phyloP scores from a whole-genome alignment of 2,888 invertebrate genomes.

The Thalpophila matura region DNA sequence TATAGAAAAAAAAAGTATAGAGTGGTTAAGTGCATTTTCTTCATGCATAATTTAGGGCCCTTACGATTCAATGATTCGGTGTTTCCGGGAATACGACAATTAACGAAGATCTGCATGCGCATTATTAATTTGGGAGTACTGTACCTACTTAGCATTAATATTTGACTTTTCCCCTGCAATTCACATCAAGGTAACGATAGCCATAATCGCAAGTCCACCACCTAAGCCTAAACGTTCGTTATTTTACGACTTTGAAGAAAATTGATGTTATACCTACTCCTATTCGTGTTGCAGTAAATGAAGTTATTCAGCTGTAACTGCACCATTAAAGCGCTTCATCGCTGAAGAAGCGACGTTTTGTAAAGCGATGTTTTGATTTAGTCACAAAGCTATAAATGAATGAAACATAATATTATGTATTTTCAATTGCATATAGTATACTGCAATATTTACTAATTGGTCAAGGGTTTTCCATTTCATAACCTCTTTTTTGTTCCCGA shows the following conservation, averaged over 20 bases:
- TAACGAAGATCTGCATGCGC: too few species aligned
- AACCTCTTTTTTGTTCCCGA: background rate
- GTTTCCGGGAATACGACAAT: too few species aligned
- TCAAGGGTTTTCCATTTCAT: background rate
- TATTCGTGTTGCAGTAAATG: constrained; percentile 34
- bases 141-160: too few species aligned
- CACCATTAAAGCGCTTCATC: constrained; percentile 43
- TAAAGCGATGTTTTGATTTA: constrained; percentile 19
- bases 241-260: constrained; percentile 37
- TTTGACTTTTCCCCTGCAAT: background rate
- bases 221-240: background rate
- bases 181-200: background rate
- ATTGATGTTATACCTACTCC: constrained; percentile 14
- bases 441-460: constrained; percentile 4
- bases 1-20: too few species aligned
- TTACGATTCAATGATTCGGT: too few species aligned
- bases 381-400: constrained; percentile 7
- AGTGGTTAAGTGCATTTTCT: too few species aligned
- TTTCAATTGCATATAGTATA: constrained; percentile 16
- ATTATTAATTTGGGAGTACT: too few species aligned
- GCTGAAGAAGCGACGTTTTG: constrained; percentile 3
- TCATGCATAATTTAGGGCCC: too few species aligned
- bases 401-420: too few species aligned
- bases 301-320: constrained; percentile 48
- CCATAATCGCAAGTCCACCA: constrained; percentile 2